phyloP scores from a whole-genome alignment of 2,888 invertebrate species.

The Rhopalosiphum nymphaeae region DNA sequence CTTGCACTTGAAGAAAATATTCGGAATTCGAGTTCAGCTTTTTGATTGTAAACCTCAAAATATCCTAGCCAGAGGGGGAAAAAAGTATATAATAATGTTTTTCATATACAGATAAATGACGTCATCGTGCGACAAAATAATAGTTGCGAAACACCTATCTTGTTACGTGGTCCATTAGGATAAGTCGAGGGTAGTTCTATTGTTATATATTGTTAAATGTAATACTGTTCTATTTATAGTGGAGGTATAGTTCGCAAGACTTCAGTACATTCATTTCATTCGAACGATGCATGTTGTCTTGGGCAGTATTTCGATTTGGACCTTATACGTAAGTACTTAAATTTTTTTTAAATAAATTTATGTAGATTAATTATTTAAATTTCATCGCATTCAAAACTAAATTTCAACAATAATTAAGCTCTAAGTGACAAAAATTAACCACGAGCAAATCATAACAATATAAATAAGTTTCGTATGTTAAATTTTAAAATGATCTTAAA shows the following conservation, averaged over 20 bases:
- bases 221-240: conserved; percentile 60
- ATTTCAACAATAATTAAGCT: not conserved
- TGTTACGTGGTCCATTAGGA: conserved; percentile 64
- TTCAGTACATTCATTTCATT: conserved; percentile 47
- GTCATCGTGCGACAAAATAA: conserved; percentile 61
- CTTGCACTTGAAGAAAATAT: conserved; percentile 85
- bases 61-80: conserved; percentile 73
- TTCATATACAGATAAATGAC: conserved; percentile 44
- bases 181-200: conserved; percentile 65
- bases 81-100: conserved; percentile 45
- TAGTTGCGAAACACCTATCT: conserved; percentile 59
- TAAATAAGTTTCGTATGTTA: not conserved
- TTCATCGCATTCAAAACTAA: not conserved
- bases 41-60: conserved; percentile 77
- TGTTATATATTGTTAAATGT: conserved; percentile 52
- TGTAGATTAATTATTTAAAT: not conserved
- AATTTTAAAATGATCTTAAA: not conserved
- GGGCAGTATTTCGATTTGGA: conserved; percentile 60
- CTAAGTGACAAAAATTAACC: not conserved
- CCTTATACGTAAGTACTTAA: conserved; percentile 57
- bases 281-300: conserved; percentile 62
- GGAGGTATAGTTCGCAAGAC: conserved; percentile 46
- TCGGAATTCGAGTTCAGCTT: conserved; percentile 78
- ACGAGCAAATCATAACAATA: not conserved
- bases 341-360: not conserved